Percentiles rank a stretch among this genome's conserved stretches.
phyloP scores from a whole-genome alignment of 2,888 invertebrate species.

The Theretra japonica region DNA sequence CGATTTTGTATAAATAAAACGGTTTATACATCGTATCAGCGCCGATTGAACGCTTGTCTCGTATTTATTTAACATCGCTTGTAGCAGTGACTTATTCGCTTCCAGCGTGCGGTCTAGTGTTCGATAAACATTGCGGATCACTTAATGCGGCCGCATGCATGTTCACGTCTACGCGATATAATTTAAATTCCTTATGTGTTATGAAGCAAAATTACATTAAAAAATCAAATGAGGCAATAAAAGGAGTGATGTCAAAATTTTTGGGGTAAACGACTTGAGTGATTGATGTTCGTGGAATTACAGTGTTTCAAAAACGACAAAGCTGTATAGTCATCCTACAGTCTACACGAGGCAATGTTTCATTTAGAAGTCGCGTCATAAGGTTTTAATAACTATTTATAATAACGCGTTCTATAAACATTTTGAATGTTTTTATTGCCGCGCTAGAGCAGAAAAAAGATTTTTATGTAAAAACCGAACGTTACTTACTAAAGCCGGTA shows the following conservation, averaged over 20 bases:
- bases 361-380: slow-evolving; percentile 14
- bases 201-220: slow-evolving; percentile 60
- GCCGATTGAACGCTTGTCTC: slow-evolving; percentile 11
- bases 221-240: slow-evolving; percentile 63
- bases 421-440: slow-evolving; percentile 4
- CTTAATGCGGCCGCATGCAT: not conserved
- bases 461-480: slow-evolving; percentile 11
- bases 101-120: not conserved
- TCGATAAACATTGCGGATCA: slow-evolving; percentile 4
- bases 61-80: slow-evolving; percentile 33
- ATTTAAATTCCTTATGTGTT: slow-evolving; percentile 26
- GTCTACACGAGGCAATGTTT: slow-evolving; percentile 21
- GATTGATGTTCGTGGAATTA: slow-evolving; percentile 80
- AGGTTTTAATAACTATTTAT: slow-evolving; percentile 14
- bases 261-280: slow-evolving; percentile 73
- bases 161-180: slow-evolving; percentile 20
- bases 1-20: slow-evolving; percentile 21
- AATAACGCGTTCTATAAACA: slow-evolving; percentile 11
- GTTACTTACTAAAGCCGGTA: slow-evolving; percentile 23
- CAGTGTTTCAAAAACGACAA: slow-evolving; percentile 67
- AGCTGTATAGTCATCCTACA: slow-evolving; percentile 42
- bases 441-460: slow-evolving; percentile 5
- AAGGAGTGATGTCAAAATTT: slow-evolving; percentile 74
- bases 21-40: not conserved
- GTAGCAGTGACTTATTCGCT: not conserved